Percentiles rank a stretch among this genome's conserved stretches.
Conservation (phyloP, 2,888 invertebrate species). For the Odontocerum albicorne region DNA sequence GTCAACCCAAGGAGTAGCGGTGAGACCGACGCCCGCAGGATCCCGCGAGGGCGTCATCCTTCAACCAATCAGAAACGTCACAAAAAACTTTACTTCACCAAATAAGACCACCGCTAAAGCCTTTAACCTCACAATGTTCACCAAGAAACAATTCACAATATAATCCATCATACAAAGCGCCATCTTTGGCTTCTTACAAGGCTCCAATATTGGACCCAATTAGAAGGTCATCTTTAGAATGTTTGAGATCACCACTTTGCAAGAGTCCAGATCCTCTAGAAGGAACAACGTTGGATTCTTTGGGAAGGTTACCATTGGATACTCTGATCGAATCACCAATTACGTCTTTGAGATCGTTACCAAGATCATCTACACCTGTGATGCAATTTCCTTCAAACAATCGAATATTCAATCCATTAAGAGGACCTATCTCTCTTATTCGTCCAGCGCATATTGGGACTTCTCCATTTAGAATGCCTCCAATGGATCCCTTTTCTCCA, state of each 20-base stretch:
- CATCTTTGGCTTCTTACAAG: too few species aligned
- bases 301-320: not conserved
- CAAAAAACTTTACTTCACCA: not conserved
- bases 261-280: not conserved
- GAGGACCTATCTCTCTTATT: too few species aligned
- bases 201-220: not conserved
- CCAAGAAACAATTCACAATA: not conserved
- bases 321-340: not conserved
- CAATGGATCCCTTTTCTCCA: not conserved
- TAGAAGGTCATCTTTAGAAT: not conserved
- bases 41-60: conserved; percentile 13
- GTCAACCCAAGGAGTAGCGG: conserved; percentile 36
- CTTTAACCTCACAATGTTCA: not conserved
- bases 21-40: conserved; percentile 20
- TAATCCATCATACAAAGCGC: too few species aligned
- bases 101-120: too few species aligned
- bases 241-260: not conserved
- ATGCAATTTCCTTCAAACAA: too few species aligned
- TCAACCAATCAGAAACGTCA: not conserved
- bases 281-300: not conserved
- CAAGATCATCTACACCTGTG: too few species aligned
- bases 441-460: not conserved
- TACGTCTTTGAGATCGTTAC: too few species aligned
- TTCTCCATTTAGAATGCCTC: not conserved
- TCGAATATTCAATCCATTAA: too few species aligned